Evolutionary conservation across 2,797 vertebrate genomes (phyloP), one percentile per base, ranked within the genome.

Genomic region (Chiroxiphia lanceolata): DNA sequence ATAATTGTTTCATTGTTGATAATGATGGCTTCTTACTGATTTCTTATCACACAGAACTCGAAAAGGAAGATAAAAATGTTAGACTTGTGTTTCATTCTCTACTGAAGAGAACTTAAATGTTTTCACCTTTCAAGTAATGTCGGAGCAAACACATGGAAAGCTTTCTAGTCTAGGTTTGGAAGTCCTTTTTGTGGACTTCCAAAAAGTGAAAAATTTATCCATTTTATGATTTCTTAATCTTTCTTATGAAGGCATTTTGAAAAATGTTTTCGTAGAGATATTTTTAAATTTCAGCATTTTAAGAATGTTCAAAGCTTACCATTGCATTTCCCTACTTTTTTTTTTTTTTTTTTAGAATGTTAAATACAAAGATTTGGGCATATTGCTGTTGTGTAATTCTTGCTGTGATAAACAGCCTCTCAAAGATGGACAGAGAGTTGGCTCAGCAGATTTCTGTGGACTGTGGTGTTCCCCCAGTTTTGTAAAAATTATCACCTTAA

Each of bases 61-160:
- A 42, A 87, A 76, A 29, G 10, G 6, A 70, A 50, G 70, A 18
- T 4, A 57, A 27, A 29, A 44, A 31, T 54, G 11, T 27, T 47
- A 50, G 78, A 45, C 22, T 1, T 8, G 3, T 27, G 20, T 50
- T 93, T 87, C 8, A 15, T 47, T 4, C 19, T 90, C 75, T 16
- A 53, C 15, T 63, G 38, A 44, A 64, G 27, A 18, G 40, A 21
- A 13, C 0, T 1, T 12, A 0, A 18, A 5, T 53, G 38, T 44
- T 57, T 72, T 18, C 34, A 9, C 8, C 18, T 36, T 84, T 82
- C 23, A 21, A 17, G 9, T 47, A 51, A 23, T 1, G 6, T 47
- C 70, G 15, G 11, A 67, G n/a, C 22, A 77, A 86, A 83, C 6
- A 27, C 13, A 21, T 1, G 36, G 16, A 8, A 12, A 27, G 6